Evolutionary conservation across 2,797 vertebrate genomes (phyloP).

Genomic region (Danio kyathit): DNA sequence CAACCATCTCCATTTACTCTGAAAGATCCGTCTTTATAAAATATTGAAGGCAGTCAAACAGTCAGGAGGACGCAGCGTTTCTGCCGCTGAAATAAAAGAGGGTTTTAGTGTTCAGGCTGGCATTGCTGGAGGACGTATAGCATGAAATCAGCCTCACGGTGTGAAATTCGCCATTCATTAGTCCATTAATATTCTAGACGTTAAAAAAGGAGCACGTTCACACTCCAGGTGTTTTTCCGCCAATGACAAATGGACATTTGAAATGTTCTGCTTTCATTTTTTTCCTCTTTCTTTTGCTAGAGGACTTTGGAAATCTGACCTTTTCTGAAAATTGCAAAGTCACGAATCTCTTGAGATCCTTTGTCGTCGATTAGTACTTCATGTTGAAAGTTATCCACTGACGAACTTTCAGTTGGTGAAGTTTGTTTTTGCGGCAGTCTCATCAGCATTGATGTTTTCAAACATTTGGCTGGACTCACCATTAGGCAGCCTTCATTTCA

Average conservation of each 20-base stretch:
- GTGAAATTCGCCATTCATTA: slow-evolving; percentile 35
- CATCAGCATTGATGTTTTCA: not conserved
- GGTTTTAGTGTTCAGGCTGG: not conserved
- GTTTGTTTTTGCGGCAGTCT: not conserved
- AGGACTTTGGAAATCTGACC: slow-evolving; percentile 27
- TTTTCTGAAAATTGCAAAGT: slow-evolving; percentile 7
- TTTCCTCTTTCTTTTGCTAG: not conserved
- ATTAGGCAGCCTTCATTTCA: slow-evolving; percentile 15
- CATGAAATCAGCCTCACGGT: slow-evolving; percentile 30
- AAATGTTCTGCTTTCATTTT: not conserved
- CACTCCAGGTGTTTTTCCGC: slow-evolving; percentile 18
- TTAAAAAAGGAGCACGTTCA: slow-evolving; percentile 7
- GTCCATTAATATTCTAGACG: slow-evolving; percentile 34
- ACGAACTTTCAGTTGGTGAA: slow-evolving; percentile 5
- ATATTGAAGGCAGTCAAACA: slow-evolving; percentile 27
- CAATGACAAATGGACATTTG: slow-evolving; percentile 32
- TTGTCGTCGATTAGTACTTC: not conserved
- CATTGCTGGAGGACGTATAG: slow-evolving; percentile 10
- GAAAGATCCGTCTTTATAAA: slow-evolving; percentile 38
- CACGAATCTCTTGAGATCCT: slow-evolving; percentile 9
- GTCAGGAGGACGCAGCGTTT: slow-evolving; percentile 4
- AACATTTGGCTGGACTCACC: not conserved
- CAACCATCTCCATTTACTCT: slow-evolving; percentile 30
- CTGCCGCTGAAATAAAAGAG: not conserved
- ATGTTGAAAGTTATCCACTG: slow-evolving; percentile 2